These are phyloP conservation scores for Ethmia dodecea DNA, from an alignment of 2,888 invertebrate species.

Conservation along the genomic window DNA sequence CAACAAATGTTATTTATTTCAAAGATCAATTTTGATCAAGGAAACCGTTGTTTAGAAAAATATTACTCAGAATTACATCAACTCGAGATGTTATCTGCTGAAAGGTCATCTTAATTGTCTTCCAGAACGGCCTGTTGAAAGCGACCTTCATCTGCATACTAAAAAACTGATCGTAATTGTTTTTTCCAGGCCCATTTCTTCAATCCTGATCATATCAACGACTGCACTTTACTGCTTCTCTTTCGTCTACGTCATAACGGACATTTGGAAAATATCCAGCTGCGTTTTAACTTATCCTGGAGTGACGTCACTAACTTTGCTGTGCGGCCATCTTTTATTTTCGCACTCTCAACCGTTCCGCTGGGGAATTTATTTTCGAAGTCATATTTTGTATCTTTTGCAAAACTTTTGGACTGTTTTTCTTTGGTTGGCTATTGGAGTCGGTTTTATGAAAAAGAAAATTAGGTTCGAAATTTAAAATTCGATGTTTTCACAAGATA, in stretches of 20 bases:
- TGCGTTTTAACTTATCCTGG: not conserved
- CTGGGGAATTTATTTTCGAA: slow-evolving; percentile 4
- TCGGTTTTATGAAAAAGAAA: slow-evolving; percentile 6
- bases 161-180: not conserved
- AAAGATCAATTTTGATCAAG: no score
- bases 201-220: slow-evolving; percentile 7
- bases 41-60: no score
- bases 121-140: no score
- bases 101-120: no score
- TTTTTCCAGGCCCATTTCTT: slow-evolving; percentile 16
- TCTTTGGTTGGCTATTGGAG: slow-evolving; percentile 11
- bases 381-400: slow-evolving; percentile 10
- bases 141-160: no score
- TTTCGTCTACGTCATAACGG: slow-evolving; percentile 4
- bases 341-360: slow-evolving; percentile 12
- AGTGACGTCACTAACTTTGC: slow-evolving; percentile 2
- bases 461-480: slow-evolving; percentile 7
- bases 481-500: not conserved
- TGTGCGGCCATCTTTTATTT: slow-evolving; percentile 14
- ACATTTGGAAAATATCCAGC: slow-evolving; percentile 2
- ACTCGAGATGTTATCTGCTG: no score
- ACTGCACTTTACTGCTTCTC: slow-evolving; percentile 1
- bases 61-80: no score
- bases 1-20: no score
- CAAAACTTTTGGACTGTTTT: slow-evolving; percentile 13